phyloP scores from a whole-genome alignment of 2,797 vertebrate species.

The Chelon labrosus region DNA sequence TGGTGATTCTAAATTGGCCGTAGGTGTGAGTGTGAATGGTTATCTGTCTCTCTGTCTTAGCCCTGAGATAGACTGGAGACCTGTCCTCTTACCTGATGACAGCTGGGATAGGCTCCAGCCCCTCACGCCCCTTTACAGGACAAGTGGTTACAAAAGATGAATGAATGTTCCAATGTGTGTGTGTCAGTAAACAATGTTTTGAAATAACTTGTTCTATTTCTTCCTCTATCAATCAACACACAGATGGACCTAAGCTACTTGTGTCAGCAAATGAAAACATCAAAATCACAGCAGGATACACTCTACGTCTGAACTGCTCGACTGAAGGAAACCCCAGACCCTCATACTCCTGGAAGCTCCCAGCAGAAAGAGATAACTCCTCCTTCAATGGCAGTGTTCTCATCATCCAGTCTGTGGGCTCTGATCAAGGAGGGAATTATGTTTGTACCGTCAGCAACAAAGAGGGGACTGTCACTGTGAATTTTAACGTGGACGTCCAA shows the following conservation, averaged over 20 bases:
- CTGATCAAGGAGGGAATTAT: slow-evolving; percentile 19
- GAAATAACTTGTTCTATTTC: not conserved
- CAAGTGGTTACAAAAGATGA: too few species aligned
- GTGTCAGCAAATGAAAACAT: too few species aligned
- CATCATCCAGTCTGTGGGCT: not conserved
- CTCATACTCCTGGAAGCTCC: slow-evolving; percentile 50
- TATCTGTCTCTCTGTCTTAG: too few species aligned
- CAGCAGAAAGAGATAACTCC: fast-evolving
- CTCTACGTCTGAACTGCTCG: slow-evolving; percentile 51
- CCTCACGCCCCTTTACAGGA: too few species aligned
- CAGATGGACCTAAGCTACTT: too few species aligned
- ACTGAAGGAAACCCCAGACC: slow-evolving; percentile 61
- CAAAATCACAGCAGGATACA: slow-evolving; percentile 8
- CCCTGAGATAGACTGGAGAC: too few species aligned
- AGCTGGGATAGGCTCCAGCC: too few species aligned
- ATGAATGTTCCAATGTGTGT: not conserved
- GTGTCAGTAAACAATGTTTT: not conserved
- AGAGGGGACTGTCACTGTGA: fast-evolving
- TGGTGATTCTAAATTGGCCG: too few species aligned
- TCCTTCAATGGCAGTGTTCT: not conserved
- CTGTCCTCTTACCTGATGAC: too few species aligned
- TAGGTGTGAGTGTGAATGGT: too few species aligned
- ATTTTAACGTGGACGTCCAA: slow-evolving; percentile 21
- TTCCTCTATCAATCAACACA: not conserved
- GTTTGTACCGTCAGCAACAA: slow-evolving; percentile 15